Evolutionary conservation across 2,113 vertebrate genomes (phyloP).

Genomic region (Scomber japonicus): DNA sequence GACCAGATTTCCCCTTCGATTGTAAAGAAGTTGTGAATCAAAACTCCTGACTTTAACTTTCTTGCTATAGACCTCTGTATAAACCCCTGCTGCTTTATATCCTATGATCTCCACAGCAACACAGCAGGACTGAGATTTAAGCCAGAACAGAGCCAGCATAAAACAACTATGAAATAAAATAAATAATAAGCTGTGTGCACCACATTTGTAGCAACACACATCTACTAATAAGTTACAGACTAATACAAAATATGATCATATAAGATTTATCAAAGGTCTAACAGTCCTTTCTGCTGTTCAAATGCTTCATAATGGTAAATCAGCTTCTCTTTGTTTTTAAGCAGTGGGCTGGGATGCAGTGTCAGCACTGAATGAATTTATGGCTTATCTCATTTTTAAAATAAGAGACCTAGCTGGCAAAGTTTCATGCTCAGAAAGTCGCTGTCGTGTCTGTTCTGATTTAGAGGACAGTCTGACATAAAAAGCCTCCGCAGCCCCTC

Average conservation of each 20-base stretch:
- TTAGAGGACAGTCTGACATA: slow-evolving; percentile 33
- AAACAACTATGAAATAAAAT: too few relatives aligned
- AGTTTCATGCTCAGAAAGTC: slow-evolving; percentile 13
- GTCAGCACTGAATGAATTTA: not conserved
- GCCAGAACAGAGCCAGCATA: not conserved
- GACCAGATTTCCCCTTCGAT: too few relatives aligned
- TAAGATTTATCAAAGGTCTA: too few relatives aligned
- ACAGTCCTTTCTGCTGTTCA: not conserved
- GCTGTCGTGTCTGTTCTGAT: slow-evolving; percentile 32
- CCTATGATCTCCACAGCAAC: not conserved
- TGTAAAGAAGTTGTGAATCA: too few relatives aligned
- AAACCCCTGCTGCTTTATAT: too few relatives aligned
- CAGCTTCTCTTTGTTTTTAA: slow-evolving; percentile 2
- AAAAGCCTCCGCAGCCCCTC: slow-evolving; percentile 18
- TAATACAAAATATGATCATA: too few relatives aligned
- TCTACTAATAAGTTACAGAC: too few relatives aligned
- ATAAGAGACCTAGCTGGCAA: slow-evolving; percentile 6
- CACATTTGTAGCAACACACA: too few relatives aligned
- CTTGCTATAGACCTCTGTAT: too few relatives aligned
- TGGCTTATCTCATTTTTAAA: slow-evolving; percentile 20
- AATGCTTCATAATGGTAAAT: not conserved
- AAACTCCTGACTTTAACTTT: too few relatives aligned
- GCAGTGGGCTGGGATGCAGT: not conserved
- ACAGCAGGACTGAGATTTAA: not conserved
- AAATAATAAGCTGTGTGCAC: too few relatives aligned